phyloP scores from a whole-genome alignment of 2,888 invertebrate species.

The Thera obeliscata region DNA sequence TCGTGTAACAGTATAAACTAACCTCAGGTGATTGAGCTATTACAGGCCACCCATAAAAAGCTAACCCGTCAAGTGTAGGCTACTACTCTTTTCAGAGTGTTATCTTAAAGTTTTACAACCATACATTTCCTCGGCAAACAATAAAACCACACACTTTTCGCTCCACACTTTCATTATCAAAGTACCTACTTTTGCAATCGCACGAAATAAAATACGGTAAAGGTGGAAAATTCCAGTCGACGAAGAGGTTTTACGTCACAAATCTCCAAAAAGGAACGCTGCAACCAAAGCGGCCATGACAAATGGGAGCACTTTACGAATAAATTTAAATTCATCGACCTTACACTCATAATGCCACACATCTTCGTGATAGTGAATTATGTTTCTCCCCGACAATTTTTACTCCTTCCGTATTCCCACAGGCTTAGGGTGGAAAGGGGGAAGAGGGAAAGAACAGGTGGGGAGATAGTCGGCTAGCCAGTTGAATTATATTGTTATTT shows the following conservation, averaged over 20 bases:
- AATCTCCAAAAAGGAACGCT: constrained; percentile 28
- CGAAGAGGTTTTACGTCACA: constrained; percentile 20
- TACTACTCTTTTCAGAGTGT: neutral
- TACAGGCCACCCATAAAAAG: neutral
- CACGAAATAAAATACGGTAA: constrained; percentile 21
- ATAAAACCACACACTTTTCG: constrained; percentile 7
- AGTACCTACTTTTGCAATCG: constrained; percentile 23
- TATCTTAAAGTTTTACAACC: neutral
- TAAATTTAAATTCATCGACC: constrained; percentile 56
- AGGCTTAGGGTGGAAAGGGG: constrained; percentile 17
- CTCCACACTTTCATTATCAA: constrained; percentile 2
- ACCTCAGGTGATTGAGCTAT: neutral
- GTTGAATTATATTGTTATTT: constrained; percentile 60
- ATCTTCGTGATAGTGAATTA: constrained; percentile 53
- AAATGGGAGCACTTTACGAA: constrained; percentile 48
- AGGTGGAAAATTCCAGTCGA: constrained; percentile 12
- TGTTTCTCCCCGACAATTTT: constrained; percentile 46
- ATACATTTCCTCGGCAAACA: constrained; percentile 13
- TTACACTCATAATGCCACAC: constrained; percentile 49
- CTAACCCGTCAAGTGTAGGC: neutral
- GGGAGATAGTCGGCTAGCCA: constrained; percentile 46
- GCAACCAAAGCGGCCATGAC: constrained; percentile 40
- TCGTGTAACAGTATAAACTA: neutral
- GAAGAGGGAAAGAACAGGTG: constrained; percentile 38
- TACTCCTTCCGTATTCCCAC: constrained; percentile 45